A percentile compares a stretch with the other conserved stretches of the same genome.
Conservation (phyloP, 2,888 invertebrate genomes). For the Crossocerus cetratus region DNA sequence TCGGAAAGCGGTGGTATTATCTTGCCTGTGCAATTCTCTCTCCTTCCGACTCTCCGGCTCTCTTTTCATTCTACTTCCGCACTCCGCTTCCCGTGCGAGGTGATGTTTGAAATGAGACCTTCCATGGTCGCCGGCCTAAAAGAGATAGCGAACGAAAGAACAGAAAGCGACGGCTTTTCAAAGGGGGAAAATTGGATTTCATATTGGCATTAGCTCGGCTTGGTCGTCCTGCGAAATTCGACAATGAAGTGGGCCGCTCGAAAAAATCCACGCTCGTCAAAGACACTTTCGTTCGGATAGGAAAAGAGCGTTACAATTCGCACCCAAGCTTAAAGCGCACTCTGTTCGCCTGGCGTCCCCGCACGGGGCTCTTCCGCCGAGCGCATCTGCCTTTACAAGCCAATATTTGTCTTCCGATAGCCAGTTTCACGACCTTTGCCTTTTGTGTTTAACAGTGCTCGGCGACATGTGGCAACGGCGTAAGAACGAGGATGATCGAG, state of each 20-base stretch:
- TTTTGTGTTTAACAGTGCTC: constrained; percentile 84
- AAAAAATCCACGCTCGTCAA: not conserved
- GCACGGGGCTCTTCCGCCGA: too few species aligned
- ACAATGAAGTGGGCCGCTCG: not conserved
- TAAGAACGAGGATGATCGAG: constrained; percentile 89
- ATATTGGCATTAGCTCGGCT: constrained; percentile 9
- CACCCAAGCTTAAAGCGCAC: too few species aligned
- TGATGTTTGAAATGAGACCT: constrained; percentile 15
- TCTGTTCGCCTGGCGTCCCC: too few species aligned
- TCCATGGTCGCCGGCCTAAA: constrained; percentile 3
- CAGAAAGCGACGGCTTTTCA: too few species aligned
- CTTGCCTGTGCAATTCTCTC: constrained; percentile 14
- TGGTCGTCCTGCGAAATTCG: not conserved
- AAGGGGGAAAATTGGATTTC: constrained; percentile 1
- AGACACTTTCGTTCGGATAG: not conserved
- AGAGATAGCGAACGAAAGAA: too few species aligned
- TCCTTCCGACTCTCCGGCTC: not conserved
- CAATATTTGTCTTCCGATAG: too few species aligned
- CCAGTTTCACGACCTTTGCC: constrained; percentile 6
- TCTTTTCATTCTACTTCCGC: not conserved
- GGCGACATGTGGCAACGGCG: constrained; percentile 93
- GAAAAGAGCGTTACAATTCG: too few species aligned
- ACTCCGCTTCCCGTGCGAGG: not conserved
- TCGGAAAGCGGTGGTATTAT: constrained; percentile 30
- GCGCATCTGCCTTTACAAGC: too few species aligned